Conservation (phyloP, 2,888 invertebrate genomes). For the Hyppa rectilinea region DNA sequence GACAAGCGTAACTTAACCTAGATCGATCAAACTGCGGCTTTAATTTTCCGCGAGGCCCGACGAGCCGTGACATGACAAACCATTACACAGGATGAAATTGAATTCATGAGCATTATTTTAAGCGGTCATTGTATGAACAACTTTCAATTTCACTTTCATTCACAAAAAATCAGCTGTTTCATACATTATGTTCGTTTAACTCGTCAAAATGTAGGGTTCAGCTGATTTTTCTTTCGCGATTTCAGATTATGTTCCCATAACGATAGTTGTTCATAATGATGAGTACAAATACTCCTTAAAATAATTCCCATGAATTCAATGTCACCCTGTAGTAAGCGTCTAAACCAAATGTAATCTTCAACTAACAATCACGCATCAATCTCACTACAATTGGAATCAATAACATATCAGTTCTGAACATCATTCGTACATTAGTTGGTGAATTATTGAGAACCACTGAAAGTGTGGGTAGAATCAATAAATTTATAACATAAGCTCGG, state of each 20-base stretch:
- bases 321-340: neutral
- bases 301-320: no score
- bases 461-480: constrained; percentile 60
- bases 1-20: neutral
- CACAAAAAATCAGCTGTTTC: no score
- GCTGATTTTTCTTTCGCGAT: no score
- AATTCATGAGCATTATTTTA: no score
- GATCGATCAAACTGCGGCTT: neutral
- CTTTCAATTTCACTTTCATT: no score
- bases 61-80: neutral
- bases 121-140: no score
- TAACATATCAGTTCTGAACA: constrained; percentile 49
- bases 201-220: no score
- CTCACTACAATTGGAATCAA: constrained; percentile 53
- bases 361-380: constrained; percentile 43
- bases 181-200: no score
- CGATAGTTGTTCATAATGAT: no score
- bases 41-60: neutral
- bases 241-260: no score
- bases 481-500: constrained; percentile 47
- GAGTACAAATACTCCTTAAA: no score
- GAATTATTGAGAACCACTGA: constrained; percentile 61
- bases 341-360: constrained; percentile 44
- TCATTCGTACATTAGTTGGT: constrained; percentile 54
- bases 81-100: no score